Conservation (phyloP, 2,113 vertebrate genomes). For the Grus americana region DNA sequence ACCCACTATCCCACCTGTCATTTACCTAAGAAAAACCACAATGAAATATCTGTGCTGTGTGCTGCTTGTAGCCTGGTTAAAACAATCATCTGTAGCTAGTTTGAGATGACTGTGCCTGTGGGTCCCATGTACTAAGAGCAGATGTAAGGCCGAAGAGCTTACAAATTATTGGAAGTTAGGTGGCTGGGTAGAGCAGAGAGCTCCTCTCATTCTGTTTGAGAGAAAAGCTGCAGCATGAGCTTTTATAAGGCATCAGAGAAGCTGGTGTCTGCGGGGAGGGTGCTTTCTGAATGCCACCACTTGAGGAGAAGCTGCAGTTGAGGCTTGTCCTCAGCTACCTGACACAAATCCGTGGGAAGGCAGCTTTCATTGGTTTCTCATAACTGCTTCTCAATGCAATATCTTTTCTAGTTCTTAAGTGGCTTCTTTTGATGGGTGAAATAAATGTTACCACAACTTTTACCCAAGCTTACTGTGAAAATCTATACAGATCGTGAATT, state of each 20-base stretch:
- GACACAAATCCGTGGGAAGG: not conserved
- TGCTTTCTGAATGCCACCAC: not conserved
- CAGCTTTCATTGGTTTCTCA: not conserved
- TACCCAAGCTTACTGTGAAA: not conserved
- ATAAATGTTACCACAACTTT: not conserved
- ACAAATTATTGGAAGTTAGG: not conserved
- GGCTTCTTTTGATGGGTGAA: not conserved
- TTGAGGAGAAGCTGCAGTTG: not conserved
- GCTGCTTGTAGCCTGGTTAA: not conserved
- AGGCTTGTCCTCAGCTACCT: not conserved
- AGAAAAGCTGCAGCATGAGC: not conserved
- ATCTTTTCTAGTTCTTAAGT: slow-evolving; percentile 21
- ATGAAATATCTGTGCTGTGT: not conserved
- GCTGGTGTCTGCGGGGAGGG: not conserved
- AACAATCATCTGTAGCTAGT: not conserved
- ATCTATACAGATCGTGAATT: not conserved
- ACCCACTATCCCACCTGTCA: not conserved
- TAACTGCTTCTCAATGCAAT: not conserved
- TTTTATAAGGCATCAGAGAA: not conserved
- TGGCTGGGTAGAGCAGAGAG: not conserved
- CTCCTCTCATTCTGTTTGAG: not conserved
- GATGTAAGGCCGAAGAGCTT: not conserved
- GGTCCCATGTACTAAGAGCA: fast-evolving
- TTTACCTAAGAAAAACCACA: not conserved
- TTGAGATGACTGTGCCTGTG: not conserved